A percentile compares a stretch with the other conserved stretches of the same genome.
phyloP scores from a whole-genome alignment of 2,113 vertebrate species.

The Ptilonorhynchus violaceus region DNA sequence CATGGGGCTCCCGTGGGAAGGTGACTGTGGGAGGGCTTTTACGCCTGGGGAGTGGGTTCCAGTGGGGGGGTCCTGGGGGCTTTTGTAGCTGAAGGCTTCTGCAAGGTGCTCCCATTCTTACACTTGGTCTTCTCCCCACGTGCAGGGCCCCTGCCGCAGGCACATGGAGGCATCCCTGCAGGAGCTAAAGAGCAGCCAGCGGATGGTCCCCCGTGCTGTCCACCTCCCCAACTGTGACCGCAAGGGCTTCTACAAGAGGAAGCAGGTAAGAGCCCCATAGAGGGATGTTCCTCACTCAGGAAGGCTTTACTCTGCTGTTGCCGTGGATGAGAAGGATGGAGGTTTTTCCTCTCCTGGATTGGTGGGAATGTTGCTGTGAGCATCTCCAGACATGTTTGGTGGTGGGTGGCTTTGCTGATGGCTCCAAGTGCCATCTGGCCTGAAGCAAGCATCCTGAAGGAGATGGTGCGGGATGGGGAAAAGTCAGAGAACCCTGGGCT shows the following conservation, averaged over 20 bases:
- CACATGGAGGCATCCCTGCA: constrained; percentile 94
- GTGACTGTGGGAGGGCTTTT: neutral
- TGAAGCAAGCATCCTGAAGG: neutral
- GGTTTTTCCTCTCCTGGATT: neutral
- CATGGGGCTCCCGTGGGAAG: accelerated
- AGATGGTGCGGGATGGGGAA: neutral
- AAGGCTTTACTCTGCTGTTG: neutral
- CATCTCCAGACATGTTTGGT: neutral
- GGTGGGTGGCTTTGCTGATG: neutral
- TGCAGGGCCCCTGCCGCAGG: constrained; percentile 92
- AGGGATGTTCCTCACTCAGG: neutral
- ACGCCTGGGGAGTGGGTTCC: accelerated
- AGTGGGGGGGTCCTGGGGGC: accelerated
- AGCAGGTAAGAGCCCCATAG: constrained; percentile 79
- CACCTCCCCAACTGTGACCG: constrained; percentile 98
- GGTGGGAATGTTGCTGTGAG: neutral
- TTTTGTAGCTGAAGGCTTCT: neutral
- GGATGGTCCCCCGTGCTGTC: constrained; percentile 87
- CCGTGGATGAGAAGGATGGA: neutral
- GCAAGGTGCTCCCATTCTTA: neutral
- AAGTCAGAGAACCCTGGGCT: neutral
- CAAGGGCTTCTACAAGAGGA: constrained; percentile 98
- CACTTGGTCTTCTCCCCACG: neutral
- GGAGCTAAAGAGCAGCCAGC: constrained; percentile 89
- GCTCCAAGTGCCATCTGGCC: neutral